Base-by-base conservation (phyloP, 1,140 invertebrate species). In the Papilio polyxenes region DNA sequence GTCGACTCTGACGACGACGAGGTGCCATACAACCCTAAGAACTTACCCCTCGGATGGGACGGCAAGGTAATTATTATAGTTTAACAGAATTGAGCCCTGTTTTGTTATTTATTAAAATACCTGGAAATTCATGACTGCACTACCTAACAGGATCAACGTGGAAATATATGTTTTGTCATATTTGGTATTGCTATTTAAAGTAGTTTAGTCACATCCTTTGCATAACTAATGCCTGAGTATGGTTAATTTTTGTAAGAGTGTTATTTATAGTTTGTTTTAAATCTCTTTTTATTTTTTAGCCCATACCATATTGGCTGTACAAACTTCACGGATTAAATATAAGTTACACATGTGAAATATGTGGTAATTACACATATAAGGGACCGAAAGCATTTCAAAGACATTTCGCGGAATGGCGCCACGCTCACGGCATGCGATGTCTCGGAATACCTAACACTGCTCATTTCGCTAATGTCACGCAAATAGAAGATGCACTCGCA, bases 301-400 rank as follows among this genome's bases (percentile, higher is more conserved):
- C 93, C 0, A 93, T 93, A 23, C 99, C 99, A 0, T 99, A 99
- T 93, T 99, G 99, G 99, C 94, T 99, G 44, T 99, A 99, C 93
- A 99, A 99, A 95, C 95, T 99, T 8, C 99, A 99, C 93, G 99
- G 99, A 0, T 95, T 99, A 1, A 99, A 99, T 93, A 99, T 99
- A 75, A 99, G 98, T 91, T 99, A 99, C 92, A 99, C 98, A 83
- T 99, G 99, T 94, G 99, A 99, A 94, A 99, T 99, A 83, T 99
- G 99, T 95, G 99, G 99, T n/a, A 99, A 99, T 95, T 99, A 98
- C 88, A 98, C 98, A 0, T 99, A 99, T 94, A 99, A 99, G 95
- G 99, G 99, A 1, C 99, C 99, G 0, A 99, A 99, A 95, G 99
- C 99, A n/a, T 99, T 99, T 92, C 99, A 99, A 92, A 96, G 98